Conservation (phyloP, 2,797 vertebrate species). For the Poeciliopsis paucimaculata region DNA sequence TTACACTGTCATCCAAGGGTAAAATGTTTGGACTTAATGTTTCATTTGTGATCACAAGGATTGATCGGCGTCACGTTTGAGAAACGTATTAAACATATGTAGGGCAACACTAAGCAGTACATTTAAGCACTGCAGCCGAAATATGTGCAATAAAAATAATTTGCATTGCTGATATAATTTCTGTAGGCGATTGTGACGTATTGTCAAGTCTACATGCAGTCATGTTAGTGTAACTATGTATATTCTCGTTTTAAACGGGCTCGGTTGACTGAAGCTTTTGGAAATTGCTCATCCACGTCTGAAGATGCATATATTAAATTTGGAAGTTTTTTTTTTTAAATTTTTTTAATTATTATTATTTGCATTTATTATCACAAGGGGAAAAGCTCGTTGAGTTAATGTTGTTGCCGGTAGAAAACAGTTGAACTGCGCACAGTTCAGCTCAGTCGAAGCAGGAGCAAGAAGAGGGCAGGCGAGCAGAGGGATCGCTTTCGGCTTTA, state of each 20-base stretch:
- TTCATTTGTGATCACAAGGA: neutral
- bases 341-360: neutral
- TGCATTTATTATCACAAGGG: constrained; percentile 12
- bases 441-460: constrained; percentile 80
- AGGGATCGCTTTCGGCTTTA: constrained; percentile 76
- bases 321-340: neutral
- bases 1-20: neutral
- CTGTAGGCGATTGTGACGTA: constrained; percentile 68
- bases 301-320: neutral
- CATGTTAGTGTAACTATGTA: constrained; percentile 55
- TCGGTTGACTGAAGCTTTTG: neutral
- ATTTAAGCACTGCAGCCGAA: neutral
- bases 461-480: constrained; percentile 76
- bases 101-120: neutral
- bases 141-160: constrained; percentile 28
- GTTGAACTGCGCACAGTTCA: constrained; percentile 85
- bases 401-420: constrained; percentile 75
- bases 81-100: neutral
- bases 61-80: neutral
- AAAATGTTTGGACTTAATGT: neutral
- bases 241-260: constrained; percentile 33
- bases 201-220: constrained; percentile 60
- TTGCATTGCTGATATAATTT: constrained; percentile 55
- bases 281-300: neutral
- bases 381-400: constrained; percentile 68